phyloP scores from a whole-genome alignment of 2,888 invertebrate genomes.

The Cryptocephalus moraei region DNA sequence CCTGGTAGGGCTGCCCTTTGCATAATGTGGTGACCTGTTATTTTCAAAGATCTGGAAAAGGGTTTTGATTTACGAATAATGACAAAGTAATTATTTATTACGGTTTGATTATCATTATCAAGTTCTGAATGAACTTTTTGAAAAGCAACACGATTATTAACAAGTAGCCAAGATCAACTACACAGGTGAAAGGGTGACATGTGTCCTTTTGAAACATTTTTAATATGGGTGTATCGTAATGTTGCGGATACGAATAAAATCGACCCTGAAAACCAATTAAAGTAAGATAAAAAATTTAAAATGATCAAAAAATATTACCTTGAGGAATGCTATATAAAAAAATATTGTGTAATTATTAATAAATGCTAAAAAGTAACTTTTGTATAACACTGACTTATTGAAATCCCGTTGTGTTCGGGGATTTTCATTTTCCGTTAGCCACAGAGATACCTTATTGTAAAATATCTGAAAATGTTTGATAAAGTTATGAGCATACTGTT shows the following conservation, averaged over 20 bases:
- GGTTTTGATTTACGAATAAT: no score
- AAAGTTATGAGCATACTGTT: background rate
- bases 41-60: no score
- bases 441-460: slow-evolving; percentile 16
- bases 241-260: background rate
- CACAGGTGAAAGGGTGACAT: background rate
- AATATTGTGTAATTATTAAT: background rate
- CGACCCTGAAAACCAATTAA: no score
- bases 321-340: background rate
- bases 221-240: background rate
- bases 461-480: slow-evolving; percentile 19
- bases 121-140: background rate
- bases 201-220: background rate
- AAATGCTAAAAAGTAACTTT: background rate
- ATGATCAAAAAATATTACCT: background rate
- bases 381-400: background rate
- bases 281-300: background rate
- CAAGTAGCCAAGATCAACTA: background rate
- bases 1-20: background rate
- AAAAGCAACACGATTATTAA: background rate
- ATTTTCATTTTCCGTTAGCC: slow-evolving; percentile 29
- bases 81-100: background rate
- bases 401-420: slow-evolving; percentile 15
- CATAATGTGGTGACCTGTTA: no score
- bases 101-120: background rate